These are phyloP conservation scores for Gymnodraco acuticeps DNA, from an alignment of 2,797 vertebrate genomes.

Conservation along the genomic window DNA sequence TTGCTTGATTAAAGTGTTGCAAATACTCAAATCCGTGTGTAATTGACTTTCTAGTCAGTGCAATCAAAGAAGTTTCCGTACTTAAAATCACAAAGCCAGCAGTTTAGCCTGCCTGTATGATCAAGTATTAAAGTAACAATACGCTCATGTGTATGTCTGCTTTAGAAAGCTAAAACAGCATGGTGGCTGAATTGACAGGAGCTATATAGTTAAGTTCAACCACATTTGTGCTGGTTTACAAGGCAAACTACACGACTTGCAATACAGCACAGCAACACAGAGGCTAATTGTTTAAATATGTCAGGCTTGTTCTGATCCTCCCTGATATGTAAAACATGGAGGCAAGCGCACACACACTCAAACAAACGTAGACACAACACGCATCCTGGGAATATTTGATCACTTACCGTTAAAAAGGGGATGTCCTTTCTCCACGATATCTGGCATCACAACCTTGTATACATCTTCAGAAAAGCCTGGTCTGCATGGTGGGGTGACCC, in stretches of 20 bases:
- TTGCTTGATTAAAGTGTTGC: constrained; percentile 41
- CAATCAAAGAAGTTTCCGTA: constrained; percentile 40
- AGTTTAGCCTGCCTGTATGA: constrained; percentile 23
- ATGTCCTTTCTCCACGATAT: constrained; percentile 89
- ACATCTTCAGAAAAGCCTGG: constrained; percentile 96
- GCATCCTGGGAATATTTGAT: constrained; percentile 64
- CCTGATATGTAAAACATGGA: constrained; percentile 65
- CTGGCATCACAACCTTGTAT: constrained; percentile 89
- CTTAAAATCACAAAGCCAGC: constrained; percentile 30
- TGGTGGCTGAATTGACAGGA: constrained; percentile 51
- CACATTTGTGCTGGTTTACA: constrained; percentile 75
- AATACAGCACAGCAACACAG: constrained; percentile 69
- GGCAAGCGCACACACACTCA: constrained; percentile 28
- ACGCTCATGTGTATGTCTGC: constrained; percentile 15
- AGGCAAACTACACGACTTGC: constrained; percentile 76
- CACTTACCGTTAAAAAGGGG: constrained; percentile 93
- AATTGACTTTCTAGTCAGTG: constrained; percentile 47
- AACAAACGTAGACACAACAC: constrained; percentile 72
- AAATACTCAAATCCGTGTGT: constrained; percentile 47
- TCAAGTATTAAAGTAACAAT: constrained; percentile 7
- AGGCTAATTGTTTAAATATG: constrained; percentile 83
- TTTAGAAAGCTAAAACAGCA: constrained; percentile 17
- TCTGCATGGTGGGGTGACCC: constrained; percentile 90
- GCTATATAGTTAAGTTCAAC: constrained; percentile 60
- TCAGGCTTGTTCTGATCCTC: constrained; percentile 72